A percentile compares a stretch with the other conserved stretches of the same genome.
phyloP scores from a whole-genome alignment of 1,140 invertebrate species.

The Augochlora pura region DNA sequence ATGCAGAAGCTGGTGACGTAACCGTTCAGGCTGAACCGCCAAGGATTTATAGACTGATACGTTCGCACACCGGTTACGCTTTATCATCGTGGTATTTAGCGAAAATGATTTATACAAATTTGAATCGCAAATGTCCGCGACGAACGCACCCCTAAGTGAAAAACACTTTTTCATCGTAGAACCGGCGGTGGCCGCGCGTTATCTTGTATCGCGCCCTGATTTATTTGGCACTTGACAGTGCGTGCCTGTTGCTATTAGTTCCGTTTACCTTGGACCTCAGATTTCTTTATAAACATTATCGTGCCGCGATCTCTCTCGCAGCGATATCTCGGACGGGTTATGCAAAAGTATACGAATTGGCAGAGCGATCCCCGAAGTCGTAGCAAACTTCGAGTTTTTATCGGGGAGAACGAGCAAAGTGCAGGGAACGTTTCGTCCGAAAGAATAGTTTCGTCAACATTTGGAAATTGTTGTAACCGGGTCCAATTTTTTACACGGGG shows the following conservation, averaged over 20 bases:
- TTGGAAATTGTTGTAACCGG: too few relatives aligned
- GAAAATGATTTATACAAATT: background rate
- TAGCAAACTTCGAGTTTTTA: background rate
- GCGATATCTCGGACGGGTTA: too few relatives aligned
- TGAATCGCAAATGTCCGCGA: background rate
- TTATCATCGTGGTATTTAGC: background rate
- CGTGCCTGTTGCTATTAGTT: conserved; percentile 10
- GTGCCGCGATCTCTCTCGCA: background rate
- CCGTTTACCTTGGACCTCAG: background rate
- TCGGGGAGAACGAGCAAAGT: too few relatives aligned
- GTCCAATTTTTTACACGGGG: too few relatives aligned
- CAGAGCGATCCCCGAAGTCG: background rate
- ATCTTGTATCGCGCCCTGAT: conserved; percentile 8
- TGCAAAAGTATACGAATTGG: background rate
- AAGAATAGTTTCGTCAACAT: too few relatives aligned
- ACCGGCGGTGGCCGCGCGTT: background rate
- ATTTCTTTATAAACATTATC: background rate
- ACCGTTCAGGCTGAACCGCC: background rate
- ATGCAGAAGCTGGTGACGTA: background rate
- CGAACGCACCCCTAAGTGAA: background rate
- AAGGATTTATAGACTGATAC: background rate
- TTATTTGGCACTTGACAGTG: background rate
- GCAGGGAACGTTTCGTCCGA: too few relatives aligned
- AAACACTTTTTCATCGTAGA: background rate
- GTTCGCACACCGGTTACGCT: background rate